Conservation (phyloP, 2,113 vertebrate genomes). For the Reinhardtius hippoglossoides region DNA sequence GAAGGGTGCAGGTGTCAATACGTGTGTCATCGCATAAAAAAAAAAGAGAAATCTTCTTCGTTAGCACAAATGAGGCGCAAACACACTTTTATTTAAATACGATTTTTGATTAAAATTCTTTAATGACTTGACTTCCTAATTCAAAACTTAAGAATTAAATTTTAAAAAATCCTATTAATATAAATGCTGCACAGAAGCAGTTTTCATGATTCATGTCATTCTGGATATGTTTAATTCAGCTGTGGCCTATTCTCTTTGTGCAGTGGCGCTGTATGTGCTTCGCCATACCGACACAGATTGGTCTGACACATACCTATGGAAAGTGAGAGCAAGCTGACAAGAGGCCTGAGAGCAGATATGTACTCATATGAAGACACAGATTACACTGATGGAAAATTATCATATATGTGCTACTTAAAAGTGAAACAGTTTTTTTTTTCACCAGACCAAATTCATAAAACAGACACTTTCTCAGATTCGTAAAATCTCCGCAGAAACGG, state of each 20-base stretch:
- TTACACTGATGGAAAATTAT: conserved; percentile 42
- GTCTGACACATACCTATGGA: conserved; percentile 60
- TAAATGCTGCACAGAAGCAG: background rate
- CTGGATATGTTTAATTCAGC: background rate
- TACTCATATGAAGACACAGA: conserved; percentile 14
- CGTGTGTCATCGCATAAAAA: background rate
- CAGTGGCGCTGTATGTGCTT: background rate
- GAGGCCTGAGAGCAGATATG: conserved; percentile 6
- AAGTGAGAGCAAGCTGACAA: conserved; percentile 62
- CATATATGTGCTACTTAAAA: conserved; percentile 23
- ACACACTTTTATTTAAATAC: too few species aligned
- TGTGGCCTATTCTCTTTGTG: background rate
- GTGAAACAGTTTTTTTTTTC: background rate
- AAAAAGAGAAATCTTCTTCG: background rate
- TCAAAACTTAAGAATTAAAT: background rate
- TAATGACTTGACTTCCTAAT: too few species aligned
- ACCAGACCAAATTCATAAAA: background rate
- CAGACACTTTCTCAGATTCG: background rate
- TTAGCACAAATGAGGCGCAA: background rate
- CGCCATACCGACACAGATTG: conserved; percentile 12
- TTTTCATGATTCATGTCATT: background rate
- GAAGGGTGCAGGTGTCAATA: background rate
- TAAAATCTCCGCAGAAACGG: too few species aligned
- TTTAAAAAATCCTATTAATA: background rate
- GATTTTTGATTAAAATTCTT: too few species aligned